These are phyloP conservation scores for Toxotes lorentzi DNA, from an alignment of 2,797 vertebrate genomes.

Conservation along the genomic window DNA sequence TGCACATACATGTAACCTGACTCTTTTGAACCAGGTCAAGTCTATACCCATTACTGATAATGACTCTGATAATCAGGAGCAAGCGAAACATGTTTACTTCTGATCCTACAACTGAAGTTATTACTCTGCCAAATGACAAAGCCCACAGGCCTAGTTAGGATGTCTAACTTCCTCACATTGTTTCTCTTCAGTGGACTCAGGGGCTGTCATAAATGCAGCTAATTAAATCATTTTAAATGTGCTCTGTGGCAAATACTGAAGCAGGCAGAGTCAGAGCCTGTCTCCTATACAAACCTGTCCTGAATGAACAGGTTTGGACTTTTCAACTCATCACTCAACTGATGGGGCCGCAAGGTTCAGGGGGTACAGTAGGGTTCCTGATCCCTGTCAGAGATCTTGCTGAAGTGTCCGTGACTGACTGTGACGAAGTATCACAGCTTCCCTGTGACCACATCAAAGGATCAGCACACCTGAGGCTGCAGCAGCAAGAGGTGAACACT, in stretches of 20 bases:
- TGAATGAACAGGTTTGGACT: slow-evolving; percentile 22
- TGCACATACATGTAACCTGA: too few species aligned
- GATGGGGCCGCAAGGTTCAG: too few species aligned
- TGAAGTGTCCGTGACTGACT: too few species aligned
- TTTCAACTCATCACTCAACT: too few species aligned
- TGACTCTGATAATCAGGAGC: neutral
- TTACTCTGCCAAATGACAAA: slow-evolving; percentile 33
- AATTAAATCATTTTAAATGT: slow-evolving; percentile 51
- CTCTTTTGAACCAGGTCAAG: neutral
- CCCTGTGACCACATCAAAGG: too few species aligned
- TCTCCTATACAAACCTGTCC: slow-evolving; percentile 1
- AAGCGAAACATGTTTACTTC: slow-evolving; percentile 1
- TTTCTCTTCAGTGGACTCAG: slow-evolving; percentile 22
- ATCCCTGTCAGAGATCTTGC: too few species aligned
- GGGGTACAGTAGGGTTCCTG: too few species aligned
- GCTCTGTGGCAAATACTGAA: slow-evolving; percentile 24
- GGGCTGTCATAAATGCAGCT: slow-evolving; percentile 33
- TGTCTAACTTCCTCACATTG: slow-evolving; percentile 9
- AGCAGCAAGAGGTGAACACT: too few species aligned
- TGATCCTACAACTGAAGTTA: slow-evolving; percentile 14
- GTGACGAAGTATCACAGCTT: too few species aligned
- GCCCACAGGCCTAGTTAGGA: slow-evolving; percentile 40
- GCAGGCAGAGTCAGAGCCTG: neutral
- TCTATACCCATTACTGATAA: neutral
- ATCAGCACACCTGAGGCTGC: too few species aligned